Percentiles rank a stretch among this genome's conserved stretches.
phyloP scores from a whole-genome alignment of 2,797 vertebrate genomes.

The Synaphobranchus kaupii region DNA sequence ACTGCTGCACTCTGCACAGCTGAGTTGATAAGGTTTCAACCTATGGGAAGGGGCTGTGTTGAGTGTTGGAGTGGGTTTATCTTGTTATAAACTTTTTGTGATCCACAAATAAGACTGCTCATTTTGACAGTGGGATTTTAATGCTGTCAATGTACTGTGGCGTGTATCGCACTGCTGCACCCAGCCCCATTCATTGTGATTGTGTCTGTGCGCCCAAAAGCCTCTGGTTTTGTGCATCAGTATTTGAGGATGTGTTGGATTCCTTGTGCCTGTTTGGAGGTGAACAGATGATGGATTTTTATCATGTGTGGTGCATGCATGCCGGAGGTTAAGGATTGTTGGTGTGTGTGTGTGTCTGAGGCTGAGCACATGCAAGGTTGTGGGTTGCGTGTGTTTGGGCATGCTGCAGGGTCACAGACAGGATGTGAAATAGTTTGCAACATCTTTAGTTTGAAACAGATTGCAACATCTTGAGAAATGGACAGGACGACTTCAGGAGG shows the following conservation, averaged over 20 bases:
- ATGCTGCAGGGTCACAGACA: slow-evolving; percentile 13
- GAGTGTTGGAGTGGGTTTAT: background rate
- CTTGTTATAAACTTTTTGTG: background rate
- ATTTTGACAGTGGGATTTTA: slow-evolving; percentile 20
- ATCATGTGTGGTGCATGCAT: slow-evolving; percentile 8
- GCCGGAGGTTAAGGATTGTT: slow-evolving; percentile 21
- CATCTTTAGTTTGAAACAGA: too few species aligned
- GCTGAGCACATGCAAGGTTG: background rate
- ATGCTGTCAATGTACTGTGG: slow-evolving; percentile 22
- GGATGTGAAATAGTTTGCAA: slow-evolving; percentile 25
- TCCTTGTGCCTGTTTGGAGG: background rate
- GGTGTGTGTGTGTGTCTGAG: background rate
- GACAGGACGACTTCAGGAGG: background rate
- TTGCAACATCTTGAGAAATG: background rate
- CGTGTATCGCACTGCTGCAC: slow-evolving; percentile 21
- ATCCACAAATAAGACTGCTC: background rate
- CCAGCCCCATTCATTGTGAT: slow-evolving; percentile 22
- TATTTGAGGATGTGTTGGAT: background rate
- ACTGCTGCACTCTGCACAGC: background rate
- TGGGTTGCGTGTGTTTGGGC: background rate
- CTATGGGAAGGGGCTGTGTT: background rate
- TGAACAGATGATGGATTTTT: background rate
- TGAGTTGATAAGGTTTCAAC: background rate
- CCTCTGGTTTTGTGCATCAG: background rate
- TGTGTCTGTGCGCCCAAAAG: background rate